Conservation (phyloP, 2,797 vertebrate species). For the Arnoldichthys spilopterus region DNA sequence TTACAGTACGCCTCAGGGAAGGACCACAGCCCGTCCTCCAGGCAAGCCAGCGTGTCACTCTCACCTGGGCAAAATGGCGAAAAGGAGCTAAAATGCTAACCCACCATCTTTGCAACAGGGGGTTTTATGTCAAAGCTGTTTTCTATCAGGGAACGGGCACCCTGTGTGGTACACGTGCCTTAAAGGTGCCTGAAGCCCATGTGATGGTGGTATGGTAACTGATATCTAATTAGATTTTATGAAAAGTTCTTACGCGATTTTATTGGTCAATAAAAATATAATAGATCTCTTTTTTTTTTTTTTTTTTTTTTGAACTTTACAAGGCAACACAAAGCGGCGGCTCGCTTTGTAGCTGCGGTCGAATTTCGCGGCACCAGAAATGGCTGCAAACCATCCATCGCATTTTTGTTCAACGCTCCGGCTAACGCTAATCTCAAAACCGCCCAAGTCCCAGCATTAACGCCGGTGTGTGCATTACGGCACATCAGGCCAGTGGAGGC, state of each 20-base stretch:
- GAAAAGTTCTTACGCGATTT: constrained; percentile 46
- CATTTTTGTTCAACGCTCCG: too few species aligned
- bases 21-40: constrained; percentile 94
- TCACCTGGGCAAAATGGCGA: constrained; percentile 81
- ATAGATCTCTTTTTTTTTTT: constrained; percentile 60
- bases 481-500: neutral
- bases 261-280: constrained; percentile 69
- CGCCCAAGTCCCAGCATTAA: neutral
- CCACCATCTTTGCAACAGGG: too few species aligned
- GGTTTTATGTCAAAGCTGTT: constrained; percentile 41
- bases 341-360: constrained; percentile 38
- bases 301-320: too few species aligned
- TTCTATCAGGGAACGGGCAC: constrained; percentile 3
- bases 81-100: too few species aligned
- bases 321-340: constrained; percentile 50
- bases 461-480: neutral
- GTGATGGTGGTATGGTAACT: constrained; percentile 49
- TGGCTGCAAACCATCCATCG: constrained; percentile 44
- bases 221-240: constrained; percentile 59
- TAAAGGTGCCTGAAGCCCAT: constrained; percentile 17
- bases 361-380: constrained; percentile 53
- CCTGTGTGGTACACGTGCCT: too few species aligned
- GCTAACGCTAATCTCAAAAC: constrained; percentile 16
- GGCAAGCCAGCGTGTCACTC: constrained; percentile 87
- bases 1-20: constrained; percentile 97